phyloP scores from a whole-genome alignment of 2,797 vertebrate genomes.

The Myripristis jacobus region DNA sequence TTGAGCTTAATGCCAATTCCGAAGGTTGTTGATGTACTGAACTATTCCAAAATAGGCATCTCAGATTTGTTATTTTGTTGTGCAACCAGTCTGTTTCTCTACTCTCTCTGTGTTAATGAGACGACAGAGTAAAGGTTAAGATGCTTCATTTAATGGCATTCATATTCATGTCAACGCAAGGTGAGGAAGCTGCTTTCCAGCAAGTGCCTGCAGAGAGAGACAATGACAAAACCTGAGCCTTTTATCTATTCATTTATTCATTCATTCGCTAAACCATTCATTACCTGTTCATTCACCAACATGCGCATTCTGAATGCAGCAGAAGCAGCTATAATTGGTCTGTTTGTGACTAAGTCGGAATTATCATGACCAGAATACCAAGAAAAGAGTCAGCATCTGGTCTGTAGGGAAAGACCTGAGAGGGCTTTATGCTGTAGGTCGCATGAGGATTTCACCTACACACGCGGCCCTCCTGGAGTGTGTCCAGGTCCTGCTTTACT shows the following conservation, averaged over 20 bases:
- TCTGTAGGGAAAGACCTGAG: conserved; percentile 1
- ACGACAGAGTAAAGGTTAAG: conserved; percentile 13
- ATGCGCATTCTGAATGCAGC: conserved; percentile 35
- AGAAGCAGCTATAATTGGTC: conserved; percentile 40
- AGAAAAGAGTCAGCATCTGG: conserved; percentile 1
- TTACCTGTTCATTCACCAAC: conserved; percentile 52
- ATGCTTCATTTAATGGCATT: conserved; percentile 22
- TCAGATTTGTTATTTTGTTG: neutral
- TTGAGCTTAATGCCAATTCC: no score
- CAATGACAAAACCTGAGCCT: conserved; percentile 22
- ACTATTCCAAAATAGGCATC: neutral
- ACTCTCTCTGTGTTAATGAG: conserved; percentile 4
- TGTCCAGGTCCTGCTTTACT: conserved; percentile 32
- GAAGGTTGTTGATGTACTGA: no score
- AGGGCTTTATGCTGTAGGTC: neutral
- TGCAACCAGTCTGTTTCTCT: neutral
- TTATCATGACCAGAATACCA: conserved; percentile 35
- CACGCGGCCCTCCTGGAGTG: conserved; percentile 21
- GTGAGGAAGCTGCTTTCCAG: neutral
- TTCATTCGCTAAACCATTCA: conserved; percentile 49
- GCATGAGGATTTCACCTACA: neutral
- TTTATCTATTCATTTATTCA: conserved; percentile 63
- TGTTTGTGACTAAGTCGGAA: conserved; percentile 29
- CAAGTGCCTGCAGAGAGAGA: neutral
- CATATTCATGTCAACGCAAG: conserved; percentile 20